Base-by-base conservation (phyloP, 2,888 invertebrate genomes). In the Agrypnus murinus region DNA sequence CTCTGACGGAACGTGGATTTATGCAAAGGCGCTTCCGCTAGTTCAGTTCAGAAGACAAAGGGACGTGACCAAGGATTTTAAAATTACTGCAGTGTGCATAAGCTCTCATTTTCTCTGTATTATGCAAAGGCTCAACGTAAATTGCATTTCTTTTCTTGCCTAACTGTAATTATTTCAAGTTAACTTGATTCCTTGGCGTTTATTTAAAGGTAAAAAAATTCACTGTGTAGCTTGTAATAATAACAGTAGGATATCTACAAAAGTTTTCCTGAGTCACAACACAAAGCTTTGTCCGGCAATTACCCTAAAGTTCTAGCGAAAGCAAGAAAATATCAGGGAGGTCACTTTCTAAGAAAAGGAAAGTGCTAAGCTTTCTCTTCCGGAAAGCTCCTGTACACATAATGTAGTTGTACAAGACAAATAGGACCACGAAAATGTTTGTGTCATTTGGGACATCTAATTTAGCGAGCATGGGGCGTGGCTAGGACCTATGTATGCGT, bases 1-100 rank as follows among this genome's bases (percentile, higher is more conserved):
- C 31, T 40, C 43, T 64, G 64, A 32, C 69, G 38, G 25, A 63
- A 64, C 64, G 36, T 48, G 65, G 69, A 69, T 69, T 69, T 69
- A 69, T 69, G 69, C 64, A 69, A 65, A 69, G 64, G 57, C 59
- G 50, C 53, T 64, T 59, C 59, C 69, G 64, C 48, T 69, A 46
- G 58, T 65, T 64, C 64, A 69, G 53, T 69, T 69, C 53, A 40
- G 57, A 43, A 69, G 69, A 69, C 50, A 59, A 65, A 69, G 58
- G 58, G 53, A 40, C 25, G 65, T 69, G 69, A 53, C 50, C 63
- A 36, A 25, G 25, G 17, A 55, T 19, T 43, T 65, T 25, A 25
- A 25, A 57, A 62, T 12, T 46, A 25, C 38, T 53, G 60, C 34
- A 67, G 15, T 62, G 55, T 62, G 34, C 53, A 53, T 31, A 19